A percentile compares a stretch with the other conserved stretches of the same genome.
Evolutionary conservation across 2,797 vertebrate genomes (phyloP).

Genomic region (Oceanodroma leucorhoa): DNA sequence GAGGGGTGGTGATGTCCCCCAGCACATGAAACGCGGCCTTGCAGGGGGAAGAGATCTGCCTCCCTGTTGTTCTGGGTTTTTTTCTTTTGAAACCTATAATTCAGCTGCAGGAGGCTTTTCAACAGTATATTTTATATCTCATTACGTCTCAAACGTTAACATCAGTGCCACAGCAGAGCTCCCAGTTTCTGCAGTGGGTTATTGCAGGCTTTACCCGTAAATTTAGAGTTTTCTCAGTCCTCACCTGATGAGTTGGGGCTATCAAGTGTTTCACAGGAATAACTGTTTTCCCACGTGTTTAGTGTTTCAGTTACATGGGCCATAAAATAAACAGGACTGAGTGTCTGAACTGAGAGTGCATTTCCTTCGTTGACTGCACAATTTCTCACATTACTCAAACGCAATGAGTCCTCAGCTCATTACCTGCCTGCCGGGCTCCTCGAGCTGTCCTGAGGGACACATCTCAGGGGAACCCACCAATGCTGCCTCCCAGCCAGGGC

Average conservation of each 20-base stretch:
- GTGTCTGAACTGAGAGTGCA: fast-evolving
- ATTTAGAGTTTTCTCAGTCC: fast-evolving
- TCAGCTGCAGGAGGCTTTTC: neutral
- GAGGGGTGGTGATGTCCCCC: neutral
- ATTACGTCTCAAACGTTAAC: fast-evolving
- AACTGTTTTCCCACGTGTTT: neutral
- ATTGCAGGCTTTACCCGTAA: fast-evolving
- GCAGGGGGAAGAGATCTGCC: neutral
- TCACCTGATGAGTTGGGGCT: fast-evolving
- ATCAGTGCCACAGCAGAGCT: neutral
- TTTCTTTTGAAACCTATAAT: fast-evolving
- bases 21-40: fast-evolving
- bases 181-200: neutral
- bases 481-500: neutral
- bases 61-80: fast-evolving
- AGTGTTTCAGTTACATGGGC: neutral
- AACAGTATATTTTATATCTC: neutral
- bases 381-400: fast-evolving
- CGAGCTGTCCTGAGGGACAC: neutral
- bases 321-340: fast-evolving
- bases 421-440: neutral
- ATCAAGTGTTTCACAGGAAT: neutral
- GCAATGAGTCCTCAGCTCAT: neutral
- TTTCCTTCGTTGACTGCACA: neutral
- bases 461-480: fast-evolving